A percentile compares a stretch with the other conserved stretches of the same genome.
phyloP scores from a whole-genome alignment of 2,888 invertebrate species.

The Chironomus riparius region DNA sequence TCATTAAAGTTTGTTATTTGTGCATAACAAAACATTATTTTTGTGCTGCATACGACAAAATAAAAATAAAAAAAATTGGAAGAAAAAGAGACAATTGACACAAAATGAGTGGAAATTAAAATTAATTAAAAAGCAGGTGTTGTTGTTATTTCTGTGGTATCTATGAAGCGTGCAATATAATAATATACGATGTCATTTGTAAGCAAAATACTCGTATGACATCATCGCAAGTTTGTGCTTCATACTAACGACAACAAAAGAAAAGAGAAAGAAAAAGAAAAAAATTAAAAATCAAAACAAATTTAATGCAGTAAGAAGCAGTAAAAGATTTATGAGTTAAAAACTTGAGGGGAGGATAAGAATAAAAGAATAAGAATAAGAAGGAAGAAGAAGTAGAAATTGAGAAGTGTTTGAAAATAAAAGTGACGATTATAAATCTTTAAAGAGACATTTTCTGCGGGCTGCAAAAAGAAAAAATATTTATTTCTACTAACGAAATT shows the following conservation, averaged over 20 bases:
- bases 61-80: neutral
- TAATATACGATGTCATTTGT: neutral
- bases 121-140: conserved; percentile 21
- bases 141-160: neutral
- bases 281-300: neutral
- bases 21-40: no score
- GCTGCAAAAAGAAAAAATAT: neutral
- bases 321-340: conserved; percentile 11
- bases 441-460: neutral
- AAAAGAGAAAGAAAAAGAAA: conserved; percentile 9
- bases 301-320: neutral
- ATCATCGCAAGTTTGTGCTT: neutral
- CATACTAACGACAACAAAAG: neutral
- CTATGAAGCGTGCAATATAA: conserved; percentile 4
- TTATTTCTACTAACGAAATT: neutral
- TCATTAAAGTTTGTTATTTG: no score
- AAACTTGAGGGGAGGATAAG: neutral
- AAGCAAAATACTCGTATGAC: neutral
- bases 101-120: conserved; percentile 1
- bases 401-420: conserved; percentile 12
- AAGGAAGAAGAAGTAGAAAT: neutral
- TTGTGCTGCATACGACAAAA: neutral
- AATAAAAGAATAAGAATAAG: neutral
- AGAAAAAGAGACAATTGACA: neutral
- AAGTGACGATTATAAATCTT: conserved; percentile 11